phyloP scores from a whole-genome alignment of 1,140 invertebrate genomes.

The Drosophila prosaltans region DNA sequence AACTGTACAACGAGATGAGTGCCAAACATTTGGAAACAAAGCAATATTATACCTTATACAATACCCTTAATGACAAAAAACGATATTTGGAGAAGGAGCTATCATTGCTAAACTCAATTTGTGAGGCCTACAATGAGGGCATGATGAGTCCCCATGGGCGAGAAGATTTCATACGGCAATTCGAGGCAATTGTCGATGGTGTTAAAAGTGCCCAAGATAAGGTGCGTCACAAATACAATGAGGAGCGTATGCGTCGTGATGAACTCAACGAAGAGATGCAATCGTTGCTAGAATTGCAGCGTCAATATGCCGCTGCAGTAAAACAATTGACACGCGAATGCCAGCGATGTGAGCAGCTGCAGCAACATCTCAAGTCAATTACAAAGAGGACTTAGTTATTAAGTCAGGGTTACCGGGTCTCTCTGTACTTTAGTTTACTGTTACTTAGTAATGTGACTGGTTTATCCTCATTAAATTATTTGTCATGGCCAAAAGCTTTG shows the following conservation, averaged over 20 bases:
- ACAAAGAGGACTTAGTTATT: slow-evolving; percentile 41
- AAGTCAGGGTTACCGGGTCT: background rate
- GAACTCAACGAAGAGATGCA: slow-evolving; percentile 88
- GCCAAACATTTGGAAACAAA: slow-evolving; percentile 98
- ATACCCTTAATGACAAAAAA: slow-evolving; percentile 97
- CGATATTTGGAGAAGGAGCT: slow-evolving; percentile 96
- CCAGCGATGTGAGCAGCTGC: slow-evolving; percentile 87
- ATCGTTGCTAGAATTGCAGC: slow-evolving; percentile 90
- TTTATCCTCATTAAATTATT: slow-evolving; percentile 47
- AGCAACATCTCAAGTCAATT: slow-evolving; percentile 80
- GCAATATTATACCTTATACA: slow-evolving; percentile 98
- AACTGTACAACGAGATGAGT: slow-evolving; percentile 98
- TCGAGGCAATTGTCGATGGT: slow-evolving; percentile 93
- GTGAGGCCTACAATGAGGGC: slow-evolving; percentile 94
- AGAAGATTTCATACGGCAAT: slow-evolving; percentile 94
- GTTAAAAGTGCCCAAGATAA: slow-evolving; percentile 92
- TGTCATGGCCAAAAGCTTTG: slow-evolving; percentile 30
- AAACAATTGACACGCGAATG: slow-evolving; percentile 91
- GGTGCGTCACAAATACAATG: slow-evolving; percentile 86
- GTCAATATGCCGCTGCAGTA: slow-evolving; percentile 93
- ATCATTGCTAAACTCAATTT: slow-evolving; percentile 95
- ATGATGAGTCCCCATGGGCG: slow-evolving; percentile 88
- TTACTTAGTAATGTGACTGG: slow-evolving; percentile 44
- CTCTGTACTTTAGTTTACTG: slow-evolving; percentile 7
- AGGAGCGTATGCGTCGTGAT: slow-evolving; percentile 90